phyloP scores from a whole-genome alignment of 1,140 invertebrate genomes.

The Drosophila hydei region DNA sequence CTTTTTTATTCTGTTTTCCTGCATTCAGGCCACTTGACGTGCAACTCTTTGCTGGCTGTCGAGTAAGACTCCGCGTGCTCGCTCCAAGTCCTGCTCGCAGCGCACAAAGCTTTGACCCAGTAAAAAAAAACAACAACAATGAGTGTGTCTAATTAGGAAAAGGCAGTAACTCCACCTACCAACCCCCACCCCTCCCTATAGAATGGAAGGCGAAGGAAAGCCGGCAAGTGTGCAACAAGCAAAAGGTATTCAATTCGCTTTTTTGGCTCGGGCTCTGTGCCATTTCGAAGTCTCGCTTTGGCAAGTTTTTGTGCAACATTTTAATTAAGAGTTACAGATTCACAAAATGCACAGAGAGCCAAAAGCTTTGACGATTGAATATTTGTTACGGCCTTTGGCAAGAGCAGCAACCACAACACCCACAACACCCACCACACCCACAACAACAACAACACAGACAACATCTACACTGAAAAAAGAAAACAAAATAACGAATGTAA shows the following conservation, averaged over 20 bases:
- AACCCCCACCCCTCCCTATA: neutral
- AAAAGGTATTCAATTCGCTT: constrained; percentile 55
- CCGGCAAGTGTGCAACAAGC: constrained; percentile 62
- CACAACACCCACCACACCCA: constrained; percentile 5
- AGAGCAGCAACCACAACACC: constrained; percentile 14
- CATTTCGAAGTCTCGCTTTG: constrained; percentile 46
- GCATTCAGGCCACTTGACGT: constrained; percentile 55
- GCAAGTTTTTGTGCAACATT: constrained; percentile 54
- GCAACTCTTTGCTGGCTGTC: constrained; percentile 68
- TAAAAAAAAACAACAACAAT: constrained; percentile 53
- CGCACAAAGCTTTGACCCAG: constrained; percentile 54
- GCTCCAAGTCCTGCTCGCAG: no score
- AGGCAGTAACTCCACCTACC: constrained; percentile 42
- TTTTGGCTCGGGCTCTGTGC: constrained; percentile 50
- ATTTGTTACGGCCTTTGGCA: constrained; percentile 9
- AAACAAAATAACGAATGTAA: constrained; percentile 38
- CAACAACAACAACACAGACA: constrained; percentile 20
- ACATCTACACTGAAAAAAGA: constrained; percentile 18
- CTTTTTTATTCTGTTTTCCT: neutral
- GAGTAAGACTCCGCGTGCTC: no score
- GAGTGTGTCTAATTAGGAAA: constrained; percentile 77
- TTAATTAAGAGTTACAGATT: constrained; percentile 63
- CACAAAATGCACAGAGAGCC: neutral
- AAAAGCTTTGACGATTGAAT: constrained; percentile 27
- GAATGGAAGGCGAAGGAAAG: constrained; percentile 14